Conservation (phyloP, 2,113 vertebrate species). For the Cacatua alba region DNA sequence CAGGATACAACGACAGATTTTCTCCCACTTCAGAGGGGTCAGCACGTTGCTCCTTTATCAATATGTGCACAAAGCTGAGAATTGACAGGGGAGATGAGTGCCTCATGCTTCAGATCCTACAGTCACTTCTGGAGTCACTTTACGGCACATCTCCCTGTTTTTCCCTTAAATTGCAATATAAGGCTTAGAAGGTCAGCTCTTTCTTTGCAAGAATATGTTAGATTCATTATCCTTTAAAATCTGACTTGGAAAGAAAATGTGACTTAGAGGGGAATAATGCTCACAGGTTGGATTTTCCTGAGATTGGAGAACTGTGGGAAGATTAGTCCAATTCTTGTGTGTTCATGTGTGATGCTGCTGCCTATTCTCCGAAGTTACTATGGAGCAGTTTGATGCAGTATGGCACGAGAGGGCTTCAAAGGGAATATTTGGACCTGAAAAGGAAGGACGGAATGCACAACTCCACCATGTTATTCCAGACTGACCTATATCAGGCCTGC, state of each 20-base stretch:
- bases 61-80: neutral
- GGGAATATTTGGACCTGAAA: neutral
- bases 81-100: neutral
- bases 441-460: neutral
- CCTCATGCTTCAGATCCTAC: neutral
- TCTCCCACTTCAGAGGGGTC: neutral
- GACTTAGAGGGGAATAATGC: neutral
- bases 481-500: neutral
- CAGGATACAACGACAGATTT: neutral
- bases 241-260: neutral
- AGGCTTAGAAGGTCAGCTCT: neutral
- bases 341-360: rapidly evolving
- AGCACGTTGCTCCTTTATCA: neutral
- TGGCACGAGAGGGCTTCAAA: neutral
- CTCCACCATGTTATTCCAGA: neutral
- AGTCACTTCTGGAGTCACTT: neutral
- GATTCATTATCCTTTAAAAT: neutral
- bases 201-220: neutral
- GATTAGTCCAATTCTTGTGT: neutral
- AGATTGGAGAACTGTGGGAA: neutral
- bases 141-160: neutral
- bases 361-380: too few relatives aligned
- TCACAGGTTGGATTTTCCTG: neutral
- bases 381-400: neutral
- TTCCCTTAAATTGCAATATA: neutral